phyloP scores from a whole-genome alignment of 2,888 invertebrate genomes.

The Eristalis intricaria region DNA sequence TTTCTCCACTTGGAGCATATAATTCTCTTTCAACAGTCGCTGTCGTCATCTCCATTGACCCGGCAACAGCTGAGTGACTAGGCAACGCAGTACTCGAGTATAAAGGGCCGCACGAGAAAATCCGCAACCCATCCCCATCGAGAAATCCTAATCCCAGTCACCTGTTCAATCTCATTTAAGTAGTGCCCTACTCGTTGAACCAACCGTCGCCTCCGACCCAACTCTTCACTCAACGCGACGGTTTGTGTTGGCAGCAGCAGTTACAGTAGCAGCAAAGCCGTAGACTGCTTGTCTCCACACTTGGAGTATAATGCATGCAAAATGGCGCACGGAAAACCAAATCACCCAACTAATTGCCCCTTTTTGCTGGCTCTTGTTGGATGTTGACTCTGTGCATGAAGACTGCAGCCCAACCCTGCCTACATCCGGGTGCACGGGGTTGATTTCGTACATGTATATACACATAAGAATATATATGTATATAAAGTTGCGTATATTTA shows the following conservation, averaged over 20 bases:
- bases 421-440: slow-evolving; percentile 57
- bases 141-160: slow-evolving; percentile 67
- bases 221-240: neutral
- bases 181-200: slow-evolving; percentile 52
- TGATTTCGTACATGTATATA: slow-evolving; percentile 30
- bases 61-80: slow-evolving; percentile 22
- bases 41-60: slow-evolving; percentile 47
- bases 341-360: slow-evolving; percentile 72
- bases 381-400: slow-evolving; percentile 58
- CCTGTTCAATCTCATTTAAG: slow-evolving; percentile 71
- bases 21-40: slow-evolving; percentile 57
- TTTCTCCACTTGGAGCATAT: slow-evolving; percentile 59
- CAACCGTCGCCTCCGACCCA: slow-evolving; percentile 1
- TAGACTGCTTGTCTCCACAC: slow-evolving; percentile 68
- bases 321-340: slow-evolving; percentile 70
- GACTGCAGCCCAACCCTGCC: slow-evolving; percentile 49
- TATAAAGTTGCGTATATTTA: neutral
- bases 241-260: slow-evolving; percentile 44
- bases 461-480: neutral
- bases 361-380: slow-evolving; percentile 47
- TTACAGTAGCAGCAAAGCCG: slow-evolving; percentile 20
- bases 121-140: slow-evolving; percentile 32
- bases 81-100: neutral
- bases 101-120: slow-evolving; percentile 7
- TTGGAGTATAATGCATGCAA: slow-evolving; percentile 64